Evolutionary conservation across 1,140 invertebrate species (phyloP).

Genomic region (Megathymus violae): DNA sequence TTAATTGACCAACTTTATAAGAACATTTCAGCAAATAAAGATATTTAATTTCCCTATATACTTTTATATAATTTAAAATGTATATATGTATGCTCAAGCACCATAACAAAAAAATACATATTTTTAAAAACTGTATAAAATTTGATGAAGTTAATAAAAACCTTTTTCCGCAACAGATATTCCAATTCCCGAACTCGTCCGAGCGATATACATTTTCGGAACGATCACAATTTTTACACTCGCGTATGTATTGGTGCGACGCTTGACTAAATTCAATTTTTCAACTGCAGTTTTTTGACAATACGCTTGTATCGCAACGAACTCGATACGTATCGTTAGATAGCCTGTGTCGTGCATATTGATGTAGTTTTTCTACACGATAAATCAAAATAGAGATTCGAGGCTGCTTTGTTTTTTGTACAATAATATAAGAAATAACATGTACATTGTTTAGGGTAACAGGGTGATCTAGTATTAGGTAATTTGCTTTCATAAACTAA

Average conservation of each 20-base stretch:
- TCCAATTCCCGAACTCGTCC: neutral
- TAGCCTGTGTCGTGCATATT: slow-evolving; percentile 9
- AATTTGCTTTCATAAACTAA: too few species aligned
- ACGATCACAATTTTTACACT: slow-evolving; percentile 18
- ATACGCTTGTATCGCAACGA: slow-evolving; percentile 23
- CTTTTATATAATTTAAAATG: too few species aligned
- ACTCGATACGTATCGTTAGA: slow-evolving; percentile 15
- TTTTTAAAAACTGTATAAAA: neutral
- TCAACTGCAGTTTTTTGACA: slow-evolving; percentile 28
- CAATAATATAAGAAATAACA: too few species aligned
- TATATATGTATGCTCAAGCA: too few species aligned
- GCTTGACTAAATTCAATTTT: slow-evolving; percentile 31
- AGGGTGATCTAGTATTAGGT: too few species aligned
- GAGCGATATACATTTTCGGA: slow-evolving; percentile 6
- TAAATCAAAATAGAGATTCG: slow-evolving; percentile 7
- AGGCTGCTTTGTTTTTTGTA: neutral
- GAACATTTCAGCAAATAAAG: too few species aligned
- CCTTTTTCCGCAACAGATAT: neutral
- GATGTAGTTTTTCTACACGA: slow-evolving; percentile 20
- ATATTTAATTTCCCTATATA: too few species aligned
- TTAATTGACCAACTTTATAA: too few species aligned
- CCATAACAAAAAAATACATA: too few species aligned
- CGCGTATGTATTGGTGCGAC: slow-evolving; percentile 23
- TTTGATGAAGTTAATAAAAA: slow-evolving; percentile 1
- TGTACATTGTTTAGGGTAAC: too few species aligned